These are phyloP conservation scores for Emydura subglobosa DNA, from an alignment of 2,113 vertebrate species.

Conservation along the genomic window DNA sequence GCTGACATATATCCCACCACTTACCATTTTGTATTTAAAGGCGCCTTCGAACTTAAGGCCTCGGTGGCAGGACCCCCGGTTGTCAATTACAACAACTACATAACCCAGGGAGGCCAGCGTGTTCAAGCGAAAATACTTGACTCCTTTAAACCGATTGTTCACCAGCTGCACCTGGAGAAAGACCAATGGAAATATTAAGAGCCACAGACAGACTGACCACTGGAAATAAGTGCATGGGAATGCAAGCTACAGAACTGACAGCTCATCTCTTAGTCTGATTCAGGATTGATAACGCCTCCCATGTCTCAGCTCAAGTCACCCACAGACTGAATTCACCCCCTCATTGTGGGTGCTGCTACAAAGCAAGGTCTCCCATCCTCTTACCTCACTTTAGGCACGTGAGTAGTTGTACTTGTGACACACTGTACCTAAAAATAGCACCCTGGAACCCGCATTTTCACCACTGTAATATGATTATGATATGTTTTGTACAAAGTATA, in stretches of 20 bases:
- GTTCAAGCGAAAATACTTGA: constrained; percentile 87
- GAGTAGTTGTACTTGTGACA: not conserved
- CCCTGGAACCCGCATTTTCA: not conserved
- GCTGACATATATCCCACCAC: constrained; percentile 28
- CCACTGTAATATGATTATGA: not conserved
- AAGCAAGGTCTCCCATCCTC: not conserved
- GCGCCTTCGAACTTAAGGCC: constrained; percentile 88
- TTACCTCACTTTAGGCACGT: not conserved
- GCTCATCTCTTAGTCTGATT: not conserved
- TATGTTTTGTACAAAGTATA: too few relatives aligned
- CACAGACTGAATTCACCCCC: not conserved
- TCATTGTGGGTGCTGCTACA: not conserved
- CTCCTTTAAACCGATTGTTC: constrained; percentile 86
- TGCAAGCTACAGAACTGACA: not conserved
- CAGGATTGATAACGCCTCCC: not conserved
- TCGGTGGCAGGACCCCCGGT: constrained; percentile 86
- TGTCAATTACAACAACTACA: constrained; percentile 86
- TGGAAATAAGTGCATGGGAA: not conserved
- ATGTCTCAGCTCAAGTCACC: not conserved
- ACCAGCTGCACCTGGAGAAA: constrained; percentile 84
- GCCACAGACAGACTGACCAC: accelerated
- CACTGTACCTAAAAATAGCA: not conserved
- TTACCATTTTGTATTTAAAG: constrained; percentile 89
- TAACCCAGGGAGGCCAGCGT: constrained; percentile 86
- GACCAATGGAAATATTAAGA: not conserved